Base-by-base conservation (phyloP, 64 coral and sea anemone genomes). In the Hydrozoanthus tunicans region DNA sequence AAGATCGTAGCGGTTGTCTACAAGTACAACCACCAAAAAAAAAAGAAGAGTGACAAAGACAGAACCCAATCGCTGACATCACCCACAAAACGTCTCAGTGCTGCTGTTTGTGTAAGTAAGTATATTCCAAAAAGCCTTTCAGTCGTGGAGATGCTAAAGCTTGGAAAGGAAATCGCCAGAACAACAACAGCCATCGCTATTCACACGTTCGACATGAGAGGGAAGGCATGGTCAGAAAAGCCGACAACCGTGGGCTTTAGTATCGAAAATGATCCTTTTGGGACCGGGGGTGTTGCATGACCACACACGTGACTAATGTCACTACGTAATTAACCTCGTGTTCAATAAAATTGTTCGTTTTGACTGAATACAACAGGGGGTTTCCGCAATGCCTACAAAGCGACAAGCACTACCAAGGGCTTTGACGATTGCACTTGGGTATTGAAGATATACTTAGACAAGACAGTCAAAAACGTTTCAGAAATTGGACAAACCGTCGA, bases 351-450 rank as follows among this genome's bases (percentile, higher is more conserved):
- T 20, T 20, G 20, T 20, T 20, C 20, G 20, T 20, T 20, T 20
- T 20, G 20, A 20, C 20, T 20, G 20, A 20, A 20, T 20, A 20
- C 20, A 20, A 20, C 20, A 20, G 56, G 77, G 7, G 78, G 73
- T 51, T 89, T 89, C 15, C 86, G 72, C 63, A 77, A 89, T 52
- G 86, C 75, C 56, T 77, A 63, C 86, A 90, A 90, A 10, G 86
- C 26, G 56, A 76, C 73, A 52, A 90, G 72, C 58, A 78, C 25
- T 77, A 53, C 59, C 73, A 78, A 90, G 12, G 73, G 73, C 58
- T 89, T 77, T 62, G 23, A 73, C 12, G 73, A 78, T 62, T 77
- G 9, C 56, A 77, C 57, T 17, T 90, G 59, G 86, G 59, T 90
- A 75, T 6, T 62, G 25, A 89, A 62, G 53, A 77, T 0, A 77